phyloP scores from a whole-genome alignment of 1,140 invertebrate genomes.

The Lysiphlebus fabarum region DNA sequence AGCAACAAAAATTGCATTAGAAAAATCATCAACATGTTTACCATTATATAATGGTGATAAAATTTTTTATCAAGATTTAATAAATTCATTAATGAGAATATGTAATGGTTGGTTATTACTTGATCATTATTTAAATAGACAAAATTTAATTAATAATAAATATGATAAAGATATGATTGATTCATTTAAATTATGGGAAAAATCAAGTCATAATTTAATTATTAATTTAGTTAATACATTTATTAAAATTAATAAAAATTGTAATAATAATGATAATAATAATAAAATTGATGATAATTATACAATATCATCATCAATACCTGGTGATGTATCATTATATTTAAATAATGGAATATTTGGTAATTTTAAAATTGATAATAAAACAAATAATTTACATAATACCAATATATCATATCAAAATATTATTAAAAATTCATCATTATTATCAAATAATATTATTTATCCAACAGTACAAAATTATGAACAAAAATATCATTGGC shows the following conservation, averaged over 20 bases:
- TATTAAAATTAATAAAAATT: conserved; percentile 31
- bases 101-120: conserved; percentile 49
- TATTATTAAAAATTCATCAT: neutral
- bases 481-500: conserved; percentile 6
- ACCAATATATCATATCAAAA: neutral
- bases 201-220: conserved; percentile 37
- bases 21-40: conserved; percentile 43
- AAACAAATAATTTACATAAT: conserved; percentile 15
- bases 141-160: conserved; percentile 39
- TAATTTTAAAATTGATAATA: conserved; percentile 17
- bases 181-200: conserved; percentile 44
- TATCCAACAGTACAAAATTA: conserved; percentile 4
- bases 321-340: conserved; percentile 46
- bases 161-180: conserved; percentile 34
- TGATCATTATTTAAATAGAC: conserved; percentile 49
- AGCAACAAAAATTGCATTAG: conserved; percentile 43
- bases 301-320: conserved; percentile 32
- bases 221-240: conserved; percentile 39
- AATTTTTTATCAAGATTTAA: conserved; percentile 39
- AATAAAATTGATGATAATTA: conserved; percentile 22
- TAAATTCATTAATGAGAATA: conserved; percentile 44
- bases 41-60: conserved; percentile 41
- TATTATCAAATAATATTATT: neutral
- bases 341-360: conserved; percentile 38
- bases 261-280: conserved; percentile 23